phyloP scores from a whole-genome alignment of 1,140 invertebrate genomes.

The Aporrectodea caliginosa region DNA sequence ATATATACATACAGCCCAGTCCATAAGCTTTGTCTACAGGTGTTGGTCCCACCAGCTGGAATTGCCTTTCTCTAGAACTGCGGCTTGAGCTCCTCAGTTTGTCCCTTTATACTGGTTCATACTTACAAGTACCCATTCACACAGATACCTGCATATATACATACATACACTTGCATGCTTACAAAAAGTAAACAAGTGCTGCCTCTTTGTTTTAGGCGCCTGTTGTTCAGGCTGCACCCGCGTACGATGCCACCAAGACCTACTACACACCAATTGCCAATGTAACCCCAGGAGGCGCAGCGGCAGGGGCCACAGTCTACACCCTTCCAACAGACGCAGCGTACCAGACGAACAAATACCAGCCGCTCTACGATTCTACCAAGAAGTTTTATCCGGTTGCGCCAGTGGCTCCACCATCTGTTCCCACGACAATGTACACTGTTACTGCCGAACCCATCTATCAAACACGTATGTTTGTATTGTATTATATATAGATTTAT shows the following conservation, averaged over 20 bases:
- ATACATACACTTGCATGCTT: no score
- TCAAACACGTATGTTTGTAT: background rate
- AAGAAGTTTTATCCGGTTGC: background rate
- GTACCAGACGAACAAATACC: background rate
- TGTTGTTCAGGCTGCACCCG: slow-evolving; percentile 12
- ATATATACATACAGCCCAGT: no score
- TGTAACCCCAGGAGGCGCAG: background rate
- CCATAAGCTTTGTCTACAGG: no score
- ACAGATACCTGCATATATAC: no score
- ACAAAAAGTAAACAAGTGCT: no score
- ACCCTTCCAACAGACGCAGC: background rate
- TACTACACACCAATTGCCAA: slow-evolving; percentile 26
- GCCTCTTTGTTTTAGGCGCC: no score
- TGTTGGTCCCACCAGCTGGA: no score
- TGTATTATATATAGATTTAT: no score
- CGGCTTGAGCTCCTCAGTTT: no score
- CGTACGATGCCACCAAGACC: slow-evolving; percentile 24
- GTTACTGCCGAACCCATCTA: slow-evolving; percentile 9
- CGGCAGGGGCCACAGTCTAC: background rate
- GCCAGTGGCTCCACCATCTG: slow-evolving; percentile 13
- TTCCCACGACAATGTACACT: slow-evolving; percentile 21
- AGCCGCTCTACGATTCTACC: background rate
- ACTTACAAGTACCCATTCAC: no score
- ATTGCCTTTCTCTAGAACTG: no score
- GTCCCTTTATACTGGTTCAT: no score